A percentile compares a stretch with the other conserved stretches of the same genome.
Conservation (phyloP, 2,888 invertebrate species). For the Hemithea aestivaria region DNA sequence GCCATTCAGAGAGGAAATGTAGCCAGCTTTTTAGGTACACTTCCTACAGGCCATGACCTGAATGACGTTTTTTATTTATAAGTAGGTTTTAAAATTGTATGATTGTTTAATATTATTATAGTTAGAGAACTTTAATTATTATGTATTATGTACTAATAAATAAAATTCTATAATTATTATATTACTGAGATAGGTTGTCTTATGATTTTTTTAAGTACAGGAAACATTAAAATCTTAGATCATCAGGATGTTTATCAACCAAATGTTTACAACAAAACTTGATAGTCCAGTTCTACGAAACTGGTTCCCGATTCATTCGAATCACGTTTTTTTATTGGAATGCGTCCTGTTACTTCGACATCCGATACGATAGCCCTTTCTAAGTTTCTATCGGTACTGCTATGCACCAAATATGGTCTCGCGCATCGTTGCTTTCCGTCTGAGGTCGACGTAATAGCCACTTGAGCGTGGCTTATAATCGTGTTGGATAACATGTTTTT, state of each 20-base stretch:
- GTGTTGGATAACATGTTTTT: conserved; percentile 11
- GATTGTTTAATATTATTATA: no score
- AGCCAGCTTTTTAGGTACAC: no score
- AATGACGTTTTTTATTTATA: no score
- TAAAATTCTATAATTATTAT: no score
- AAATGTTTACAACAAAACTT: conserved; percentile 10
- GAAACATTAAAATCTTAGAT: no score
- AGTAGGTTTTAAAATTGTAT: no score
- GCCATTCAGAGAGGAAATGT: no score
- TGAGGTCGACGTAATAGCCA: conserved; percentile 51
- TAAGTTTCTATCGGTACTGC: conserved; percentile 32
- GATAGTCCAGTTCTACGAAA: conserved; percentile 14
- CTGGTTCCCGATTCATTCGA: conserved; percentile 28
- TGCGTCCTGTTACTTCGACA: conserved; percentile 41
- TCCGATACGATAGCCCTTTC: conserved; percentile 37
- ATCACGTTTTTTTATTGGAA: conserved; percentile 40
- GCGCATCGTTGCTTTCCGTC: conserved; percentile 36
- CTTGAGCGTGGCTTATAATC: conserved; percentile 38
- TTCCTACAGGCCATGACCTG: no score
- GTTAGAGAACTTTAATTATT: no score
- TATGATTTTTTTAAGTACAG: no score
- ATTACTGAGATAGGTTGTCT: no score
- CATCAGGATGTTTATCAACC: conserved; percentile 6
- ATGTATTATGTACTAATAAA: no score
- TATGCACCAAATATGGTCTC: conserved; percentile 51